Percentiles rank a stretch among this genome's conserved stretches.
These are phyloP conservation scores for Zaprionus ornatus DNA, from an alignment of 1,140 invertebrate genomes.

Conservation along the genomic window DNA sequence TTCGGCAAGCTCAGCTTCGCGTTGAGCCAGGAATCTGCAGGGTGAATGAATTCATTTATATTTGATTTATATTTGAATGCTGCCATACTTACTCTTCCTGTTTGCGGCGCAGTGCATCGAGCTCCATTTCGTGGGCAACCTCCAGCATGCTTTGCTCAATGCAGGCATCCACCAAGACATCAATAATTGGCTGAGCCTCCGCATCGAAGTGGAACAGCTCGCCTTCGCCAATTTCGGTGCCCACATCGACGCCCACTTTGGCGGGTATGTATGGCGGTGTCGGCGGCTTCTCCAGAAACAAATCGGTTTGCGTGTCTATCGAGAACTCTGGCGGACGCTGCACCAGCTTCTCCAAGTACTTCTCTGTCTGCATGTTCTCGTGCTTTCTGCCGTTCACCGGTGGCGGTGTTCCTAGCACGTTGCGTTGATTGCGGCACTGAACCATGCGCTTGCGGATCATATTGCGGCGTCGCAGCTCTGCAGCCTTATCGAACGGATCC, in stretches of 20 bases:
- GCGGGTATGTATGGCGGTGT: slow-evolving; percentile 90
- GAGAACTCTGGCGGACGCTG: slow-evolving; percentile 89
- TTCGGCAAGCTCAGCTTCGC: slow-evolving; percentile 92
- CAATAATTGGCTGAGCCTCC: slow-evolving; percentile 94
- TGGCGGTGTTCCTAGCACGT: slow-evolving; percentile 87
- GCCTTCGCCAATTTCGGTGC: slow-evolving; percentile 94
- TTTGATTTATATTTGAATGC: neutral
- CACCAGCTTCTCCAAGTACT: slow-evolving; percentile 92
- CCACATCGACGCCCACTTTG: slow-evolving; percentile 91
- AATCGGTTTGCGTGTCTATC: slow-evolving; percentile 93
- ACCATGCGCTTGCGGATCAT: slow-evolving; percentile 84
- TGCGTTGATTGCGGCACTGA: slow-evolving; percentile 83
- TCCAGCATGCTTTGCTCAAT: slow-evolving; percentile 94
- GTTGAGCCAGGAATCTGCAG: slow-evolving; percentile 88
- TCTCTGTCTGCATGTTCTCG: slow-evolving; percentile 93
- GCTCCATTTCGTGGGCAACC: slow-evolving; percentile 91
- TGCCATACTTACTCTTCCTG: slow-evolving; percentile 86
- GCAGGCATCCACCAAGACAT: slow-evolving; percentile 94
- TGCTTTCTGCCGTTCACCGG: slow-evolving; percentile 91
- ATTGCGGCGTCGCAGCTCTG: slow-evolving; percentile 85
- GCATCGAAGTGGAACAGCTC: slow-evolving; percentile 96
- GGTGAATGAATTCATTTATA: neutral
- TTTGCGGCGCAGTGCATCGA: slow-evolving; percentile 89
- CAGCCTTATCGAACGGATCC: slow-evolving; percentile 83
- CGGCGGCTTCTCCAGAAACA: slow-evolving; percentile 91